Conservation (phyloP, 2,888 invertebrate genomes). For the Rutpela maculata region DNA sequence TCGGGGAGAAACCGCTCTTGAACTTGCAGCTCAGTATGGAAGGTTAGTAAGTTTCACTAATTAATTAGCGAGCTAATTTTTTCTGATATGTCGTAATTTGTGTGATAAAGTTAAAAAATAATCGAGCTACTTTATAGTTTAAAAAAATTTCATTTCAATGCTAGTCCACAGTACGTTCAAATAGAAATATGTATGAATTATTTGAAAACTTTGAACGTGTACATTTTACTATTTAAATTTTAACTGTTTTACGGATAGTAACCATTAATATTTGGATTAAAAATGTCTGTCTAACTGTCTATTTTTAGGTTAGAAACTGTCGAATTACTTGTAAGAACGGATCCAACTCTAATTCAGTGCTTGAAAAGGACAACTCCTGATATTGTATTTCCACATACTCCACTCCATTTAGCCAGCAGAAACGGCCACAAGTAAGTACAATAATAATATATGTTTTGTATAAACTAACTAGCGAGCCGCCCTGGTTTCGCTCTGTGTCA, state of each 20-base stretch:
- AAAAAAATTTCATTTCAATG: too few species aligned
- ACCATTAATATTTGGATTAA: too few species aligned
- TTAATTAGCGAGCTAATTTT: background rate
- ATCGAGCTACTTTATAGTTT: too few species aligned
- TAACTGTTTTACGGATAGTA: too few species aligned
- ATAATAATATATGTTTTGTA: background rate
- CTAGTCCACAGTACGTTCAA: too few species aligned
- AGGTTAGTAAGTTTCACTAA: slow-evolving; percentile 75
- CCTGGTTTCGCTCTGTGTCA: too few species aligned
- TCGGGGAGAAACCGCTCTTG: slow-evolving; percentile 93
- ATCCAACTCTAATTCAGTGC: slow-evolving; percentile 88
- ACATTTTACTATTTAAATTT: too few species aligned
- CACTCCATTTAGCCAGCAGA: slow-evolving; percentile 94
- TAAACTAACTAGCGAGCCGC: too few species aligned
- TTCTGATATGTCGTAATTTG: background rate
- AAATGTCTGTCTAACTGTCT: background rate
- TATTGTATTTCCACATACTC: slow-evolving; percentile 83
- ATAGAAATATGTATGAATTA: too few species aligned
- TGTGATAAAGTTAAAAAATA: too few species aligned
- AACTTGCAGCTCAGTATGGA: slow-evolving; percentile 95
- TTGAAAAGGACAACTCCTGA: slow-evolving; percentile 78
- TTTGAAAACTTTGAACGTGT: too few species aligned
- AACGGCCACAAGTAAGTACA: slow-evolving; percentile 90
- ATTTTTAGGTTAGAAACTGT: slow-evolving; percentile 87
- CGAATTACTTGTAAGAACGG: slow-evolving; percentile 87